phyloP scores from a whole-genome alignment of 2,888 invertebrate genomes.

The Blera fallax region DNA sequence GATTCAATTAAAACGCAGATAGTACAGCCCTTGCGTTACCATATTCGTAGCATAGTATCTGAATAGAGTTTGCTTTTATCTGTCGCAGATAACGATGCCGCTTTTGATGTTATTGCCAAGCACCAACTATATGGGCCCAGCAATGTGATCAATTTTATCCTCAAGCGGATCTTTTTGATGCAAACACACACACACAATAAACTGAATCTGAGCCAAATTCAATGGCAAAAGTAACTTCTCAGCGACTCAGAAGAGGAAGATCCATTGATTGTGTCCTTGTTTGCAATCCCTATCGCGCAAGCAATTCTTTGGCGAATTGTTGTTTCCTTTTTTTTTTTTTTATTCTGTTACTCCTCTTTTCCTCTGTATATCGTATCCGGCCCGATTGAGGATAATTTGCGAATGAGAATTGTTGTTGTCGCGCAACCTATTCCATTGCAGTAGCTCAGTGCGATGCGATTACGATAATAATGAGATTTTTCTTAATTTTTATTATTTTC shows the following conservation, averaged over 20 bases:
- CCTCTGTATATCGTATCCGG: constrained; percentile 50
- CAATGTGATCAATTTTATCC: constrained; percentile 71
- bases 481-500: constrained; percentile 71
- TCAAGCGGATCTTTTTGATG: constrained; percentile 70
- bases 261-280: constrained; percentile 60
- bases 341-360: background rate
- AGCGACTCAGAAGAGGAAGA: constrained; percentile 24
- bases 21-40: constrained; percentile 56
- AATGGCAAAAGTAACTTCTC: constrained; percentile 32
- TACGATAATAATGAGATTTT: constrained; percentile 71
- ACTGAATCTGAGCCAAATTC: constrained; percentile 39
- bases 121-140: constrained; percentile 60
- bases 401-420: constrained; percentile 61
- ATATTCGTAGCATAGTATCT: constrained; percentile 71
- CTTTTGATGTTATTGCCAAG: constrained; percentile 70
- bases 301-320: constrained; percentile 57
- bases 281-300: constrained; percentile 52
- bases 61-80: constrained; percentile 71
- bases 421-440: constrained; percentile 17
- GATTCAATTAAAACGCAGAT: constrained; percentile 69
- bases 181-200: constrained; percentile 35
- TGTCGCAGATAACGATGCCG: constrained; percentile 73
- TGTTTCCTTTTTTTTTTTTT: background rate
- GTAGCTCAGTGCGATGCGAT: constrained; percentile 59
- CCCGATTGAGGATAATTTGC: constrained; percentile 65